Base-by-base conservation (phyloP, 2,888 invertebrate genomes). In the Tipula helvola region DNA sequence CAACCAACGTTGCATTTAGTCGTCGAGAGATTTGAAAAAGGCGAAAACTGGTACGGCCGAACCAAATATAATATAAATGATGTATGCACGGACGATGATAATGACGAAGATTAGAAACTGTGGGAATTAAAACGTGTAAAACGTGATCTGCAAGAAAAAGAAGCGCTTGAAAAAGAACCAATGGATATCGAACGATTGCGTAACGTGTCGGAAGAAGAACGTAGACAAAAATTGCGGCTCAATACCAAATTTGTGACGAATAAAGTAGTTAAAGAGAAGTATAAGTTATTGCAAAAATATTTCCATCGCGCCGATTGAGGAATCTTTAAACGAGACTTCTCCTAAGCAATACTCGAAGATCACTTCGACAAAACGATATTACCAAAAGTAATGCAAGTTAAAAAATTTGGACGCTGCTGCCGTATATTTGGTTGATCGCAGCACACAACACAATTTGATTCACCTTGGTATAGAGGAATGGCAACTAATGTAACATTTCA, bases 321-420 rank as follows among this genome's bases (percentile, higher is more conserved):
- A 96, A 96, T 98, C 16, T 95, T 96, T 90, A 97, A 97, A 90
- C 94, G 98, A 89, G 98, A 99, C 90, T 98, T 98, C 92, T 97
- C 98, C 0, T 96, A 97, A 87, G 96, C 99, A 0, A 99, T 99
- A 0, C 92, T 99, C 89, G 99, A 99, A 89, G 99, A 99, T 94
- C 98, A 99, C 91, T 99, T 99, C 91, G 98, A 99, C 91, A 99
- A 99, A 92, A 98, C 99, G 41, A 97, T 99, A 88, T 91, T 99
- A 88, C 99, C 99, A 1, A 99, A 99, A 93, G 99, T 99, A 89
- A 99, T 99, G 99, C 99, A 99, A 94, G 99, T 99, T 83, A 99
- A 99, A 93, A 99, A 99, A 92, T 99, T 99, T 92, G 99, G 99
- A 12, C 95, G 99, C 2, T 99, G 99, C 86, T 99, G 99, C 5